A percentile compares a stretch with the other conserved stretches of the same genome.
phyloP scores from a whole-genome alignment of 2,888 invertebrate genomes.

The Drosophila pseudotakahashii region DNA sequence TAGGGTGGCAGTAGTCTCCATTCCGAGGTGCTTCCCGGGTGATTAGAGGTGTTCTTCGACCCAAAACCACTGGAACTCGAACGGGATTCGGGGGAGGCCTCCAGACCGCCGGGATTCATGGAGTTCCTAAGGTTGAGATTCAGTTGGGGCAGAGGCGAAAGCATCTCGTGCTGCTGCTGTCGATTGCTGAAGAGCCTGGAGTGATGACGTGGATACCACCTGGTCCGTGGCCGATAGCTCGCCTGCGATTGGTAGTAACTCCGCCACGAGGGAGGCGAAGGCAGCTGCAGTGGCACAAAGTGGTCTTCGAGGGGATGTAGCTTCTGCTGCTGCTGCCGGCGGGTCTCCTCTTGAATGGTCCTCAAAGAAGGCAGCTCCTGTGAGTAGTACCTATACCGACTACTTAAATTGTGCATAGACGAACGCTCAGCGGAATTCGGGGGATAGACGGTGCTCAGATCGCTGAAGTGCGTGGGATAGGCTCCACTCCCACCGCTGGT shows the following conservation, averaged over 20 bases:
- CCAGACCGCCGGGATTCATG: conserved; percentile 84
- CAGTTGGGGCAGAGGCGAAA: conserved; percentile 87
- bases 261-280: conserved; percentile 87
- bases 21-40: conserved; percentile 91
- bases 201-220: conserved; percentile 88
- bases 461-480: conserved; percentile 88
- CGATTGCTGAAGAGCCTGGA: conserved; percentile 88
- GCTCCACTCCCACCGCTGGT: conserved; percentile 39
- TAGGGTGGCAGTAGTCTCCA: conserved; percentile 91
- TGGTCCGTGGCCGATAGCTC: conserved; percentile 86
- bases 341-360: conserved; percentile 90
- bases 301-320: conserved; percentile 56
- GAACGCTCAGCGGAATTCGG: conserved; percentile 92
- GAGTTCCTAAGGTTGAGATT: conserved; percentile 82
- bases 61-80: conserved; percentile 96
- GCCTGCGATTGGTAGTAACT: conserved; percentile 84
- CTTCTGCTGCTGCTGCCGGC: conserved; percentile 79
- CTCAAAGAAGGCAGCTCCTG: conserved; percentile 90
- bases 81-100: conserved; percentile 94
- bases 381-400: conserved; percentile 86
- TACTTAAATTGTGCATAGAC: conserved; percentile 85
- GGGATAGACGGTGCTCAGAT: conserved; percentile 93
- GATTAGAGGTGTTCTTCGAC: conserved; percentile 93
- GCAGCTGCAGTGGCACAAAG: conserved; percentile 87
- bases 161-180: conserved; percentile 88